A percentile compares a stretch with the other conserved stretches of the same genome.
These are phyloP conservation scores for Anguilla marmorata DNA, from an alignment of 2,797 vertebrate species.

Conservation along the genomic window DNA sequence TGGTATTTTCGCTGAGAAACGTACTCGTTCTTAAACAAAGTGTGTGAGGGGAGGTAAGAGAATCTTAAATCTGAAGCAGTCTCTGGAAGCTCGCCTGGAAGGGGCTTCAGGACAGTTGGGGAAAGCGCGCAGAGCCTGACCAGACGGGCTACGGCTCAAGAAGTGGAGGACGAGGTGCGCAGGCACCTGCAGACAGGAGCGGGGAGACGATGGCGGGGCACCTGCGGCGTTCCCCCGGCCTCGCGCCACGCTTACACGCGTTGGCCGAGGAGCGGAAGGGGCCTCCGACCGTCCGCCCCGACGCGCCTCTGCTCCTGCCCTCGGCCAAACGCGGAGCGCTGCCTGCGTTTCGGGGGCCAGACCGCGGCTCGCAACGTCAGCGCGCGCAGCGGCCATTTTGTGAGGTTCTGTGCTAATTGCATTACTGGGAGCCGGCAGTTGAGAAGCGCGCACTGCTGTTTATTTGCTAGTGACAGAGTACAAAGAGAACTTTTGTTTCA, in stretches of 20 bases:
- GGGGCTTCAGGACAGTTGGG: neutral
- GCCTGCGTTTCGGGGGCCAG: neutral
- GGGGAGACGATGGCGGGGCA: neutral
- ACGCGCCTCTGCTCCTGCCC: neutral
- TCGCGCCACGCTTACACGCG: neutral
- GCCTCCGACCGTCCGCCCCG: neutral
- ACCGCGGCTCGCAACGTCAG: neutral
- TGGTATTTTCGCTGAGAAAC: neutral
- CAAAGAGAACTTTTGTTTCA: conserved; percentile 40
- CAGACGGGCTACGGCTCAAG: neutral
- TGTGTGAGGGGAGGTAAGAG: neutral
- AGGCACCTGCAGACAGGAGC: neutral
- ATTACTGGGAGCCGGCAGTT: conserved; percentile 22
- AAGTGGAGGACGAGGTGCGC: neutral
- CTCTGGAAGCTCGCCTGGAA: neutral
- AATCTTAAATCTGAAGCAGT: neutral
- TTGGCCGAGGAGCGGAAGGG: neutral
- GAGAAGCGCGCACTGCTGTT: conserved; percentile 21
- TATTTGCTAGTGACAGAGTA: conserved; percentile 13
- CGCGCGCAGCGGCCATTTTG: conserved; percentile 43
- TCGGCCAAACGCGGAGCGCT: neutral
- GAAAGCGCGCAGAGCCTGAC: neutral
- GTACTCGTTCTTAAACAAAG: neutral
- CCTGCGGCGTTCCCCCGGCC: neutral
- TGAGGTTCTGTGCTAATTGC: conserved; percentile 29